Conservation (phyloP, 2,113 vertebrate species). For the Zapus hudsonius region DNA sequence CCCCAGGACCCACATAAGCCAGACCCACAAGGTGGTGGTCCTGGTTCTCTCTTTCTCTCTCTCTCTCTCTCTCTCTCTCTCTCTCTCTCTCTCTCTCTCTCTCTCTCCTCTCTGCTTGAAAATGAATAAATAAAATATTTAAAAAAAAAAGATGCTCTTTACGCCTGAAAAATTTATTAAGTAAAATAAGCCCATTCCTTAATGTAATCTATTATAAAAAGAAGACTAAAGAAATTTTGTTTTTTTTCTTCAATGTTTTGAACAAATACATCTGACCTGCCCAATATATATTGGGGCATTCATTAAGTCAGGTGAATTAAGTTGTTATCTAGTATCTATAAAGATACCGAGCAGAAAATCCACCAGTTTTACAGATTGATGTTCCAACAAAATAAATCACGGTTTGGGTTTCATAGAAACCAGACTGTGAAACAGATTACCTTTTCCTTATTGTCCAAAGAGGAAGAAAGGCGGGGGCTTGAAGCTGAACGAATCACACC, state of each 20-base stretch:
- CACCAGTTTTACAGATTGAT: neutral
- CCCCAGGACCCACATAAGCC: too few relatives aligned
- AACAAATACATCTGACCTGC: neutral
- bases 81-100: too few relatives aligned
- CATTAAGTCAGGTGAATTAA: constrained; percentile 28
- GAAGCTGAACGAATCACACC: constrained; percentile 99
- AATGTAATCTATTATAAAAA: neutral
- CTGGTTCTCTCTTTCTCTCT: too few relatives aligned
- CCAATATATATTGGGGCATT: neutral
- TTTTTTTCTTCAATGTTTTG: constrained; percentile 26
- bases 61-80: too few relatives aligned
- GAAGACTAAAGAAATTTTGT: neutral
- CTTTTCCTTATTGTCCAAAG: constrained; percentile 99
- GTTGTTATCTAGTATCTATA: constrained; percentile 2
- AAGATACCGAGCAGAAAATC: neutral
- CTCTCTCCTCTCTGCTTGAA: too few relatives aligned
- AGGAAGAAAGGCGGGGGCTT: constrained; percentile 96
- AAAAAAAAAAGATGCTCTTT: constrained; percentile 1
- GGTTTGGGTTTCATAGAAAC: constrained; percentile 1
- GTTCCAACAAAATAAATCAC: neutral
- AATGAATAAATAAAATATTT: too few relatives aligned
- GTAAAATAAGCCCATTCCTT: constrained; percentile 12
- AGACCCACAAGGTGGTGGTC: too few relatives aligned
- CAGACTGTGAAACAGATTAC: constrained; percentile 70
- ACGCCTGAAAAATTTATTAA: neutral